These are phyloP conservation scores for Nudaria mundana DNA, from an alignment of 2,888 invertebrate species.

Conservation along the genomic window DNA sequence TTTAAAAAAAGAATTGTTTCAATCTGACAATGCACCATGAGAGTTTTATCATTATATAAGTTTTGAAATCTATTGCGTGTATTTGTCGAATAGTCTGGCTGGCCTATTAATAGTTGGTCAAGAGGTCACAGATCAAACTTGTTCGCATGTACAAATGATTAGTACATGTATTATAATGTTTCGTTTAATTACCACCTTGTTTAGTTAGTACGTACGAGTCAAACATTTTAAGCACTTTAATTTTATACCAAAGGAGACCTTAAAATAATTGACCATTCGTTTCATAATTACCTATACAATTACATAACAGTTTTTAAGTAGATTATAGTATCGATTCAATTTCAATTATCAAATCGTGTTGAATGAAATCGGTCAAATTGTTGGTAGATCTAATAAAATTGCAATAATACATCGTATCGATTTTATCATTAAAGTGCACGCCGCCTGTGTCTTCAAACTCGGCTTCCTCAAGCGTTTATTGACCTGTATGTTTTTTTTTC, in stretches of 20 bases:
- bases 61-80: neutral
- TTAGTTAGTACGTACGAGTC: neutral
- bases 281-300: no score
- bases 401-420: conserved; percentile 8
- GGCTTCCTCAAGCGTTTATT: conserved; percentile 36
- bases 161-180: neutral
- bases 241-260: no score
- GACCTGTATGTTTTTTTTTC: no score
- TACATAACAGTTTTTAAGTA: no score
- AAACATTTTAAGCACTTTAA: neutral
- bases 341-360: conserved; percentile 9
- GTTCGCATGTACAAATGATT: neutral
- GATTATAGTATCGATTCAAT: conserved; percentile 5
- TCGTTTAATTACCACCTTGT: neutral
- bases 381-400: conserved; percentile 22
- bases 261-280: no score
- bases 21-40: no score
- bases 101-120: conserved; percentile 12
- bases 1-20: no score
- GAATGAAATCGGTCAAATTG: conserved; percentile 4
- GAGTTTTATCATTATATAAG: no score
- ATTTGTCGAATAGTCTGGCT: no score
- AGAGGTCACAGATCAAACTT: conserved; percentile 17
- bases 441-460: conserved; percentile 8
- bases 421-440: conserved; percentile 19